Percentiles rank a stretch among this genome's conserved stretches.
phyloP scores from a whole-genome alignment of 2,113 vertebrate genomes.

The Ploceus nigricollis region DNA sequence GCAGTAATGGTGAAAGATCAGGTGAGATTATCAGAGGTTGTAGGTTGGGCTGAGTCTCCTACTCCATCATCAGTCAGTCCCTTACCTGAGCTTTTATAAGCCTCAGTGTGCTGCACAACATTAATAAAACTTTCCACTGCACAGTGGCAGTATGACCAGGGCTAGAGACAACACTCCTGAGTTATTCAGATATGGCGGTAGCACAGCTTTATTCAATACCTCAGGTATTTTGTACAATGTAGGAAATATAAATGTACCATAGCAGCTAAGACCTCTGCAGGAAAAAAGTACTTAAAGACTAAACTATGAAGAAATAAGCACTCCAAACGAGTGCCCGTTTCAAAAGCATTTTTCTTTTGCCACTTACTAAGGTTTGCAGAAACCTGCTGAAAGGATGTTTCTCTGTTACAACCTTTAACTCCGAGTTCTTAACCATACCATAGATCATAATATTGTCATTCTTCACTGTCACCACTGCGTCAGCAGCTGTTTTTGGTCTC shows the following conservation, averaged over 20 bases:
- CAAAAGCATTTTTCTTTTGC: background rate
- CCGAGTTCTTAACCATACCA: background rate
- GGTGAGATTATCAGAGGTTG: background rate
- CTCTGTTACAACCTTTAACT: conserved; percentile 29
- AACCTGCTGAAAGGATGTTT: conserved; percentile 56
- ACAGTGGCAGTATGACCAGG: background rate
- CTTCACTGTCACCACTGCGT: conserved; percentile 37
- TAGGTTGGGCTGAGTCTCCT: background rate
- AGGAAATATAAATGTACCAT: background rate
- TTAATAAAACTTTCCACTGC: background rate
- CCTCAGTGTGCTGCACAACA: background rate
- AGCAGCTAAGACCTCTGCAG: background rate
- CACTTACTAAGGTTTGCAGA: conserved; percentile 33
- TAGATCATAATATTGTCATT: conserved; percentile 50
- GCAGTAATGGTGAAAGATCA: background rate
- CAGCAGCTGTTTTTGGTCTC: conserved; percentile 28
- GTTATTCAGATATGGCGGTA: background rate
- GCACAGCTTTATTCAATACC: background rate
- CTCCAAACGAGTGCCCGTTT: background rate
- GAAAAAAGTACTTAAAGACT: background rate
- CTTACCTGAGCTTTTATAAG: background rate
- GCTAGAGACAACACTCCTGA: background rate
- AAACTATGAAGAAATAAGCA: background rate
- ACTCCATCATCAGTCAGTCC: fast-evolving
- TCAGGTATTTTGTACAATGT: background rate